phyloP scores from a whole-genome alignment of 64 coral and sea anemone genomes.

The Montipora capricornis region DNA sequence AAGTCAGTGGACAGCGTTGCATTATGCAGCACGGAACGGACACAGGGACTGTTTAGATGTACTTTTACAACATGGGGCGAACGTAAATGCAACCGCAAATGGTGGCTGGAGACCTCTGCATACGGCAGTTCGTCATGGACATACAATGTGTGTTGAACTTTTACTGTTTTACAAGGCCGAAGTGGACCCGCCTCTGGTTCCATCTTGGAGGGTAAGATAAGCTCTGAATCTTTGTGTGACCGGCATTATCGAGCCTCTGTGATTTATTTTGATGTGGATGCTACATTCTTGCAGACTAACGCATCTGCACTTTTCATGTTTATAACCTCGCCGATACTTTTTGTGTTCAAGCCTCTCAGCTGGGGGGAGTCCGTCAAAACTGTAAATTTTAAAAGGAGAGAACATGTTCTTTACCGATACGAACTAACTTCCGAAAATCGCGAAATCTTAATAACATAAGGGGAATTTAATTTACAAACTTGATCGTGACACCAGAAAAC shows the following conservation, averaged over 20 bases:
- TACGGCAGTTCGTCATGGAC: slow-evolving; percentile 96
- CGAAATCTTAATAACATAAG: neutral
- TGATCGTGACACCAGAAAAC: slow-evolving; percentile 6
- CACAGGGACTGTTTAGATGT: slow-evolving; percentile 97
- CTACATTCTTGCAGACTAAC: slow-evolving; percentile 44
- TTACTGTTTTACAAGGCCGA: slow-evolving; percentile 88
- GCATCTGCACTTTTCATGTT: slow-evolving; percentile 60
- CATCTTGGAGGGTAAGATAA: slow-evolving; percentile 91
- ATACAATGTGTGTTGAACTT: slow-evolving; percentile 95
- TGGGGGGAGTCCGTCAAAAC: slow-evolving; percentile 82
- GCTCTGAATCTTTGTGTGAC: neutral
- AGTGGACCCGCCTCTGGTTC: slow-evolving; percentile 90
- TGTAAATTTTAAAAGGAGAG: slow-evolving; percentile 84
- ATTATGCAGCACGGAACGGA: slow-evolving; percentile 96
- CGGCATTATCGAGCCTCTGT: slow-evolving; percentile 48
- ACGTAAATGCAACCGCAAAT: slow-evolving; percentile 98
- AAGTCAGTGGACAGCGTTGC: slow-evolving; percentile 96
- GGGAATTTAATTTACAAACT: neutral
- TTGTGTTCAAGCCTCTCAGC: slow-evolving; percentile 71
- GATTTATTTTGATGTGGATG: slow-evolving; percentile 48
- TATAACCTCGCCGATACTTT: slow-evolving; percentile 82
- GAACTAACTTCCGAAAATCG: slow-evolving; percentile 1
- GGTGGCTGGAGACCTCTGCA: slow-evolving; percentile 98
- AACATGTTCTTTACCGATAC: slow-evolving; percentile 52
- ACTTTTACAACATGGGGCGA: slow-evolving; percentile 94